Base-by-base conservation (phyloP, 2,888 invertebrate species). In the Aleiodes alternator region DNA sequence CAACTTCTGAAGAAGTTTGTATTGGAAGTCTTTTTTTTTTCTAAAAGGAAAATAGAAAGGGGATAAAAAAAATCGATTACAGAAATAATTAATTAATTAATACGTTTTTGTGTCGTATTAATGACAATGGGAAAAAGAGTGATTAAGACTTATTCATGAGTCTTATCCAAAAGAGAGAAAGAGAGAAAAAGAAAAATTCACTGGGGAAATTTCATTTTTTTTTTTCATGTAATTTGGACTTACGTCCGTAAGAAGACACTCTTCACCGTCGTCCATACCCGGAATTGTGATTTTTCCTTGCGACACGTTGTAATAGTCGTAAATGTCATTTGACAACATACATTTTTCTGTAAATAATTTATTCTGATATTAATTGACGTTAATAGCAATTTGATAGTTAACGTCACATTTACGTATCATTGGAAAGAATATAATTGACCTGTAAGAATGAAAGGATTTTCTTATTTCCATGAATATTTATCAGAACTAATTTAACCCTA, bases 271-370 rank as follows among this genome's bases (percentile, higher is more conserved):
- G 92, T 99, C 97, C 86, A 99, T 95, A 91, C 94, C 95, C 88
- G 98, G 97, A 90, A 99, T 98, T 87, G 95, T 95, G 90, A 94
- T 94, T 93, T 98, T 98, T 93, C 98, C 99, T 94, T 99, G 98
- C 88, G 98, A 93, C 90, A 98, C 96, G 94, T 94, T 96, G 93
- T 93, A 91, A 93, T 98, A 99, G 92, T 97, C 96, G 92, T 96
- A 92, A 92, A 98, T 94, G 93, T 98, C 94, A 91, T 97, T 93
- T 87, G 93, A 93, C 89, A 98, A 94, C 85, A 92, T 87, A 92
- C 97, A 95, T 89, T 91, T 92, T 0, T 94, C 97, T 97, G 94
- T 89, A 90, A 86, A 81, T 73, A 61, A 82, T 79, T 81, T 72
- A 76, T 6, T 50, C 23, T 14, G 23, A 23, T 7, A 16, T 72